Percentiles rank a stretch among this genome's conserved stretches.
These are phyloP conservation scores for Rhagologus leucostigma DNA, from an alignment of 2,113 vertebrate species.

Conservation along the genomic window DNA sequence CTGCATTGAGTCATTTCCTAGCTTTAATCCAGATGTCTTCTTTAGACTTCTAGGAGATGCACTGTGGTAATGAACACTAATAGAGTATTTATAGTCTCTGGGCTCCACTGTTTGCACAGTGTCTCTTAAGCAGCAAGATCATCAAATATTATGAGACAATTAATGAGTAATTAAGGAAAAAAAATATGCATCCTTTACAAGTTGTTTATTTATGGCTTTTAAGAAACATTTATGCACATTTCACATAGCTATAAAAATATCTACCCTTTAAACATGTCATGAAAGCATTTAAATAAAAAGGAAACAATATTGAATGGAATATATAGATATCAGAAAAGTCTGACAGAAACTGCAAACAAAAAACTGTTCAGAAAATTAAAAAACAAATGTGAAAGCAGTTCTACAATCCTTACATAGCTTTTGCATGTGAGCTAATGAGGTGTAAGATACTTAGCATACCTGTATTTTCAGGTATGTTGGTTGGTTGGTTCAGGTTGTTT, in stretches of 20 bases:
- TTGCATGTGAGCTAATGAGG: not conserved
- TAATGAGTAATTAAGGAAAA: not conserved
- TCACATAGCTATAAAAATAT: not conserved
- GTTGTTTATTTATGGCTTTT: not conserved
- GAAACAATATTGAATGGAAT: not conserved
- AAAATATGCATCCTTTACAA: not conserved
- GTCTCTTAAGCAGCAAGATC: not conserved
- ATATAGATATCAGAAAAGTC: not conserved
- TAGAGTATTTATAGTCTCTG: not conserved
- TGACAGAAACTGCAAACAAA: not conserved
- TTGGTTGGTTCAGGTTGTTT: no score
- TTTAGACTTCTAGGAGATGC: not conserved
- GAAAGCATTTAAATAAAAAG: not conserved
- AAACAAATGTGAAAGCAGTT: not conserved
- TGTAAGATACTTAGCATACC: not conserved
- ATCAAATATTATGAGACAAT: not conserved
- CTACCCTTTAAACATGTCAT: not conserved
- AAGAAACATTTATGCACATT: not conserved
- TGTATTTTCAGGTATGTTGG: not conserved
- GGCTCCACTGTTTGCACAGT: not conserved
- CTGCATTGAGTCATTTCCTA: not conserved
- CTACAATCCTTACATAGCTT: not conserved
- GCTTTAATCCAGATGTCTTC: not conserved
- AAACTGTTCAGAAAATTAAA: not conserved
- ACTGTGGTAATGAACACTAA: not conserved